A percentile compares a stretch with the other conserved stretches of the same genome.
Conservation (phyloP, 2,113 vertebrate species). For the Coregonus clupeaformis region DNA sequence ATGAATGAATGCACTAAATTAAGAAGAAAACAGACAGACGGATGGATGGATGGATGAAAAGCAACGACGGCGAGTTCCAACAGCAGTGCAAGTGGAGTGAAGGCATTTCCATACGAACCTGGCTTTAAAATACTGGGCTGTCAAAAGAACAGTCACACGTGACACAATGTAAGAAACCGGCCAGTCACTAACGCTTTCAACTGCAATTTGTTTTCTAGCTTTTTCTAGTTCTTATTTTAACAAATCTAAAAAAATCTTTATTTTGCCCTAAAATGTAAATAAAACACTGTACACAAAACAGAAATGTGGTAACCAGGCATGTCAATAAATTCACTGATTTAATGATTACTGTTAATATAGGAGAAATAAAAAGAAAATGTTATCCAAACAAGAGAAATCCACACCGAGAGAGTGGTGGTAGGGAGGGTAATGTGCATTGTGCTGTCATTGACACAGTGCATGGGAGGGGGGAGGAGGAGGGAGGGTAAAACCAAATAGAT, state of each 20-base stretch:
- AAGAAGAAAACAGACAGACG: conserved; percentile 69
- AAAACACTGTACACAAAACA: conserved; percentile 70
- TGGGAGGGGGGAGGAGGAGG: conserved; percentile 38
- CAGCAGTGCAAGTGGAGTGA: conserved; percentile 99
- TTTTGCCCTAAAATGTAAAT: conserved; percentile 53
- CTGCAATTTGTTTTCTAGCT: conserved; percentile 66
- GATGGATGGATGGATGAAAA: conserved; percentile 91
- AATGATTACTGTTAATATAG: conserved; percentile 65
- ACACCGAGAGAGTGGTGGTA: conserved; percentile 75
- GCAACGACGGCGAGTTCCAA: conserved; percentile 94
- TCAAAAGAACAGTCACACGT: conserved; percentile 99
- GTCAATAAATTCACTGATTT: conserved; percentile 74
- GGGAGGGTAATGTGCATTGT: conserved; percentile 78
- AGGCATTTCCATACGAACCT: conserved; percentile 99
- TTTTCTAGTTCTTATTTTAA: background rate
- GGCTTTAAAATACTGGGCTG: conserved; percentile 99
- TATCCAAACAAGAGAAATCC: conserved; percentile 81
- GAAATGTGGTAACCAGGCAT: conserved; percentile 66
- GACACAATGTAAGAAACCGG: conserved; percentile 99
- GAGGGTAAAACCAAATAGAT: no score
- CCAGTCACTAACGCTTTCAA: conserved; percentile 87
- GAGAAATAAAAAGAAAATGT: conserved; percentile 62
- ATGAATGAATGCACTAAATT: conserved; percentile 92
- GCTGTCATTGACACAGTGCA: conserved; percentile 84
- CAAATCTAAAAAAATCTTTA: conserved; percentile 49